These are phyloP conservation scores for Aphidoletes aphidimyza DNA, from an alignment of 2,888 invertebrate species.

Conservation along the genomic window DNA sequence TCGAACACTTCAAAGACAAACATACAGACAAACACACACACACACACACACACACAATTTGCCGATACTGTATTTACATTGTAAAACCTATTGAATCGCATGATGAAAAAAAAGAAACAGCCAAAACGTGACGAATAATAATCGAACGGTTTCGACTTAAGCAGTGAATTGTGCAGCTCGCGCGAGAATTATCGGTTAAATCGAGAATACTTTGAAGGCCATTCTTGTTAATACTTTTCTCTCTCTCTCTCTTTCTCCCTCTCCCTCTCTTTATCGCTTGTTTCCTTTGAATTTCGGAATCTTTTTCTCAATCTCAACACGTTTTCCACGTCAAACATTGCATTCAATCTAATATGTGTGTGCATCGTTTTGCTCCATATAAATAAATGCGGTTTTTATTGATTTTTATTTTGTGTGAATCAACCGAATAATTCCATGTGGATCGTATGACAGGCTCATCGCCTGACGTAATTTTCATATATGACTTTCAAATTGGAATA, in stretches of 20 bases:
- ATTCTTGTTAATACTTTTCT: neutral
- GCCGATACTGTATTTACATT: neutral
- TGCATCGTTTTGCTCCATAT: too few species aligned
- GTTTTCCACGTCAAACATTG: neutral
- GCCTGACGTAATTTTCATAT: too few species aligned
- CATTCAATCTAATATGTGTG: neutral
- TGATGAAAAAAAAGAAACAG: neutral
- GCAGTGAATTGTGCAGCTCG: too few species aligned
- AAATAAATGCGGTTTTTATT: too few species aligned
- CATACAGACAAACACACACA: too few species aligned
- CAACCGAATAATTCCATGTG: too few species aligned
- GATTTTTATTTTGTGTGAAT: too few species aligned
- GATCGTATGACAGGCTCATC: too few species aligned
- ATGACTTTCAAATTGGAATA: too few species aligned
- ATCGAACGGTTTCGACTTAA: neutral
- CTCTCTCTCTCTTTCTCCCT: too few species aligned
- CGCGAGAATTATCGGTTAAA: neutral
- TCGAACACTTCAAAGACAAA: too few species aligned
- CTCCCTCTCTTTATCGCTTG: neutral
- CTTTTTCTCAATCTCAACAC: neutral
- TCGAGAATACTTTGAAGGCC: neutral
- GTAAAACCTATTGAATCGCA: neutral
- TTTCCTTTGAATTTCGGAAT: neutral
- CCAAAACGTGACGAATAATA: constrained; percentile 19
- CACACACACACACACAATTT: neutral